Evolutionary conservation across 2,888 invertebrate genomes (phyloP).

Genomic region (Nomada fucata): DNA sequence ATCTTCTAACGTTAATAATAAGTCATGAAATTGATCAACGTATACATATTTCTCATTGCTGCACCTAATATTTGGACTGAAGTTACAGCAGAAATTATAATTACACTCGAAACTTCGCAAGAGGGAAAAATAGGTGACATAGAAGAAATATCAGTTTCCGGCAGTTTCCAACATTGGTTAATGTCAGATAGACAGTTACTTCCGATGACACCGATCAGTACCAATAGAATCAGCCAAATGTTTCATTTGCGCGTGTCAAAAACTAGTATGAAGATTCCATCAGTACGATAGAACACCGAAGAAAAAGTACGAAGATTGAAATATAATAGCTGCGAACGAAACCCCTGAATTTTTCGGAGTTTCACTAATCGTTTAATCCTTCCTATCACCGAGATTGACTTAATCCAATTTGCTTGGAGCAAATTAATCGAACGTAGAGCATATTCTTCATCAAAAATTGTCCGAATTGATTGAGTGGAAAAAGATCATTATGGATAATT

Average conservation of each 20-base stretch:
- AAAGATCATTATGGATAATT: neutral
- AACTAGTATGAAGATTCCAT: neutral
- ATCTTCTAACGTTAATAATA: too few relatives aligned
- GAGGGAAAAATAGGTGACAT: neutral
- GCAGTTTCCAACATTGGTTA: constrained; percentile 16
- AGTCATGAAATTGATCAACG: too few relatives aligned
- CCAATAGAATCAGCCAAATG: neutral
- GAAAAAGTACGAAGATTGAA: constrained; percentile 1
- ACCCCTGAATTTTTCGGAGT: neutral
- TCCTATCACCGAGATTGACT: neutral
- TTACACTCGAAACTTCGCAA: neutral
- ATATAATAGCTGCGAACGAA: neutral
- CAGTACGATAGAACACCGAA: neutral
- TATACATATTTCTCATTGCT: too few relatives aligned
- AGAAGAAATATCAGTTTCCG: constrained; percentile 11
- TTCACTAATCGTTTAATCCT: constrained; percentile 11
- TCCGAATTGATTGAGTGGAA: neutral
- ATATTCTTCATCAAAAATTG: neutral
- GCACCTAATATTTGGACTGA: too few relatives aligned
- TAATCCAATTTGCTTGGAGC: constrained; percentile 16
- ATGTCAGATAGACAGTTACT: constrained; percentile 19
- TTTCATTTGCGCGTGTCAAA: neutral
- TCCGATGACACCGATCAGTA: constrained; percentile 19
- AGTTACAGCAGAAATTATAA: too few relatives aligned
- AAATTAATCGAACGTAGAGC: neutral